These are phyloP conservation scores for Gallinago jamesoni DNA, from an alignment of 2,113 vertebrate species.

Conservation along the genomic window DNA sequence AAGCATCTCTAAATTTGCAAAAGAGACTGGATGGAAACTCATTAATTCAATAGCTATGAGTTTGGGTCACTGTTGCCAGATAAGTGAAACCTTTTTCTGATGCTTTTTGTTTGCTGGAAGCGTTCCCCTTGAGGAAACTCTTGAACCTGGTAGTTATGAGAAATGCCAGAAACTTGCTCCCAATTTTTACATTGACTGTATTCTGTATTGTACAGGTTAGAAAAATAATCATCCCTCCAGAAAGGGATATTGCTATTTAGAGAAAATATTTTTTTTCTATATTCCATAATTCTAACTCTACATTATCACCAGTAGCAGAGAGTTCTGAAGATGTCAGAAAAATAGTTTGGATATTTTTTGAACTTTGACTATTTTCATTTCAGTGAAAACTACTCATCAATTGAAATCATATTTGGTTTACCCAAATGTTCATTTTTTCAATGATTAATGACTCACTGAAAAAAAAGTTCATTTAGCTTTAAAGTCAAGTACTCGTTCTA, in stretches of 20 bases:
- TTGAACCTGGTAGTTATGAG: neutral
- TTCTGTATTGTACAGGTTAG: neutral
- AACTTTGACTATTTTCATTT: neutral
- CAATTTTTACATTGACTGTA: neutral
- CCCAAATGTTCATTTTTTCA: neutral
- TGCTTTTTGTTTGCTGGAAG: neutral
- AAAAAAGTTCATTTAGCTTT: neutral
- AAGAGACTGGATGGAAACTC: neutral
- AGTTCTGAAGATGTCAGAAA: neutral
- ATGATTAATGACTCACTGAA: neutral
- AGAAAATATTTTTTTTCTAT: neutral
- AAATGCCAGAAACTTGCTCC: neutral
- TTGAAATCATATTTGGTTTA: neutral
- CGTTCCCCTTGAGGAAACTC: neutral
- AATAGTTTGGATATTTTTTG: neutral
- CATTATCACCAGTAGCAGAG: neutral
- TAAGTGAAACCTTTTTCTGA: neutral
- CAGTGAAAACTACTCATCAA: neutral
- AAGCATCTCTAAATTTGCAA: neutral
- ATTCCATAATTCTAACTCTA: neutral
- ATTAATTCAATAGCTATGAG: neutral
- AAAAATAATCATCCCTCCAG: neutral
- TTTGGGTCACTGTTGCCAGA: neutral
- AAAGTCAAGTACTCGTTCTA: neutral
- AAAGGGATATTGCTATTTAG: neutral